Conservation (phyloP, 1,140 invertebrate genomes). For the Hyles vespertilio region DNA sequence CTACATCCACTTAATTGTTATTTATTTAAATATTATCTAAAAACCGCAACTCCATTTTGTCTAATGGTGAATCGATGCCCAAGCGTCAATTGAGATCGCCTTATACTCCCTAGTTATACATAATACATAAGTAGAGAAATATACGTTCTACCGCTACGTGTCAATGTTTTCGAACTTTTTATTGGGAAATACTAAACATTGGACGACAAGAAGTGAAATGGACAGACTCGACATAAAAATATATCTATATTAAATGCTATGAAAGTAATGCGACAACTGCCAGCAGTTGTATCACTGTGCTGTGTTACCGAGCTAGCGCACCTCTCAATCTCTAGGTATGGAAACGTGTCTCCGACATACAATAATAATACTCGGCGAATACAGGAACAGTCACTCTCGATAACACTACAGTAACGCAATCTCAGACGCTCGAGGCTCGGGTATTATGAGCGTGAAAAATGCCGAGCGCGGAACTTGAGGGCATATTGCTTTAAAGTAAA, state of each 20-base stretch:
- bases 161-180: not conserved
- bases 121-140: not conserved
- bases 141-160: not conserved
- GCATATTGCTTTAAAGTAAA: constrained; percentile 1
- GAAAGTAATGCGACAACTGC: constrained; percentile 30
- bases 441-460: constrained; percentile 35
- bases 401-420: constrained; percentile 23
- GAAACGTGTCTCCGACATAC: no score
- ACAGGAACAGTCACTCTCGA: constrained; percentile 1
- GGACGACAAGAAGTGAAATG: no score
- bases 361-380: not conserved
- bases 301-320: constrained; percentile 8
- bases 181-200: not conserved
- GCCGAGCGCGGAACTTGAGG: constrained; percentile 24
- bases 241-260: not conserved
- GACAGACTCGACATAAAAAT: no score
- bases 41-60: constrained; percentile 57
- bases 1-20: constrained; percentile 65
- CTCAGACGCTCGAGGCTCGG: constrained; percentile 36
- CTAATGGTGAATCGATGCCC: constrained; percentile 53
- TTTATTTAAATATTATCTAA: constrained; percentile 60
- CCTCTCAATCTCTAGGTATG: no score
- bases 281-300: constrained; percentile 35
- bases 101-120: not conserved
- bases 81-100: constrained; percentile 39